Evolutionary conservation across 2,888 invertebrate species (phyloP).

Genomic region (Mantis religiosa): DNA sequence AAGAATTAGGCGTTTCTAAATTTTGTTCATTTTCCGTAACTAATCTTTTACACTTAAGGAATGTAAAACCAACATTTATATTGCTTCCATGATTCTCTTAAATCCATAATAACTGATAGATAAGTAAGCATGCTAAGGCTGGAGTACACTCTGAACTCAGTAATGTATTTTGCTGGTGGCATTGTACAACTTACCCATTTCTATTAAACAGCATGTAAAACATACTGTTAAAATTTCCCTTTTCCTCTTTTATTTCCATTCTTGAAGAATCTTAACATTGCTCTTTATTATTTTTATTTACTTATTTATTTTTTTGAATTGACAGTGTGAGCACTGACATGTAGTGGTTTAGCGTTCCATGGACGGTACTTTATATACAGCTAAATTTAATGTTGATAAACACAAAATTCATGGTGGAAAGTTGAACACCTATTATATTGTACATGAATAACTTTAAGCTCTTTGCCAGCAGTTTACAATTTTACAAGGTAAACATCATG

Average conservation of each 20-base stretch:
- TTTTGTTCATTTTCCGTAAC: neutral
- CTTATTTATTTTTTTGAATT: neutral
- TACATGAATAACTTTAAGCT: conserved; percentile 1
- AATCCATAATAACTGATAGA: neutral
- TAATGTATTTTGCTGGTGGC: too few relatives aligned
- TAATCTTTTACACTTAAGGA: neutral
- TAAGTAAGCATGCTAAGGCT: too few relatives aligned
- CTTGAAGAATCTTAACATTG: neutral
- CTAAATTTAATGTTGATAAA: neutral
- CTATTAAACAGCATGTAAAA: neutral
- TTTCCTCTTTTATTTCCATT: neutral
- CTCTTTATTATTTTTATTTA: neutral
- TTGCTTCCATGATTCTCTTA: neutral
- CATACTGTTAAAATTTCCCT: neutral
- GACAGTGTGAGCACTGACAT: neutral
- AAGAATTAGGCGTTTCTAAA: neutral
- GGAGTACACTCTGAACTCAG: too few relatives aligned
- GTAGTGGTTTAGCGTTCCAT: neutral
- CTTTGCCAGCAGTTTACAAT: neutral
- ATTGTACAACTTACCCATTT: too few relatives aligned
- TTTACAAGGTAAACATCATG: neutral
- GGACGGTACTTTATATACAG: conserved; percentile 4
- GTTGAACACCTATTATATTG: neutral
- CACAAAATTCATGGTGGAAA: neutral
- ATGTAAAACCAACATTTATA: neutral